These are phyloP conservation scores for Pyrrhia umbra DNA, from an alignment of 2,888 invertebrate species.

Conservation along the genomic window DNA sequence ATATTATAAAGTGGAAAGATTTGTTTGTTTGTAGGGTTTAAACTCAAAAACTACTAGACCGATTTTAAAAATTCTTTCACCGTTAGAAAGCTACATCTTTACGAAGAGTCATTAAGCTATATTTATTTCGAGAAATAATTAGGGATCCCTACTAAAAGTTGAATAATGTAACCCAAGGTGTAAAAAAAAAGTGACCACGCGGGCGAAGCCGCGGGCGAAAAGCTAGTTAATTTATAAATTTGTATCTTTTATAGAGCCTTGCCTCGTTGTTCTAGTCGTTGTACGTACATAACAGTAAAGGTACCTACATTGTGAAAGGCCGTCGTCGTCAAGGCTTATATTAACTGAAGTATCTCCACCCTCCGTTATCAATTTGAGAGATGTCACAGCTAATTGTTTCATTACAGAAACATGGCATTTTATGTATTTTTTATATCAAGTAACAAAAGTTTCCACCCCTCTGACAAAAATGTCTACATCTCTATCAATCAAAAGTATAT, in stretches of 20 bases:
- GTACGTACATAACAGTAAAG: no score
- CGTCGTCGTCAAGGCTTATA: constrained; percentile 11
- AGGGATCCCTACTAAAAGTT: no score
- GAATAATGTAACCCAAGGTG: no score
- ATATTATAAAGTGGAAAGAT: no score
- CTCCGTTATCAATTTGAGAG: neutral
- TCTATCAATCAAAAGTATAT: constrained; percentile 43
- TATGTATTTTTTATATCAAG: neutral
- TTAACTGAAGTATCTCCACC: constrained; percentile 1
- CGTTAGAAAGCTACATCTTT: no score
- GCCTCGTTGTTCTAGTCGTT: constrained; percentile 18
- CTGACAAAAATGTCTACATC: constrained; percentile 6
- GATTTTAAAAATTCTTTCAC: no score
- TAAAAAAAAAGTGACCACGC: no score
- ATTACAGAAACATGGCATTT: neutral
- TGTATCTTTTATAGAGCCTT: constrained; percentile 31
- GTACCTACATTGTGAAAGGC: constrained; percentile 9
- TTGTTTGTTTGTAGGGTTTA: no score
- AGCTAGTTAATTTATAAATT: constrained; percentile 34
- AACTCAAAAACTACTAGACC: no score
- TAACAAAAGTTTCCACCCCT: neutral
- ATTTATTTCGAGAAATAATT: no score
- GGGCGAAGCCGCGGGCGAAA: no score
- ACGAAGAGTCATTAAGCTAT: no score
- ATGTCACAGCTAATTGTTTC: neutral